phyloP scores from a whole-genome alignment of 2,797 vertebrate genomes.

The Neopelma chrysocephalum region DNA sequence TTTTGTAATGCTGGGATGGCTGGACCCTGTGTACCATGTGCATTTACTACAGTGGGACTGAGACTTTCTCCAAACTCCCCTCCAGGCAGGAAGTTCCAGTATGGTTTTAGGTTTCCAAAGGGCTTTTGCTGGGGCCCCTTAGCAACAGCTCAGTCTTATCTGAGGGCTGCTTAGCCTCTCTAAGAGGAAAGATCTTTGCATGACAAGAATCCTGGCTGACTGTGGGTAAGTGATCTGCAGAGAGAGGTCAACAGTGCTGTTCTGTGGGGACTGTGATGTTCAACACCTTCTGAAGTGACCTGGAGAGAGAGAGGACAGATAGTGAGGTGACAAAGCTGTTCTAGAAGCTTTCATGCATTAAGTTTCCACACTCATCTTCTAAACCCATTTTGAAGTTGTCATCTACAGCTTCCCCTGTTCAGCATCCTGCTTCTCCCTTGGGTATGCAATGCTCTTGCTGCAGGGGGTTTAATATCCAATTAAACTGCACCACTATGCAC shows the following conservation, averaged over 20 bases:
- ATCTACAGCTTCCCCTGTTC: background rate
- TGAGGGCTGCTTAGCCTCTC: background rate
- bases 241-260: background rate
- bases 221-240: background rate
- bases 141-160: background rate
- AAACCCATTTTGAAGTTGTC: background rate
- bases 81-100: background rate
- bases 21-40: background rate
- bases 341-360: background rate
- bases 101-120: background rate
- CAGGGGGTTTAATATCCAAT: background rate
- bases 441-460: background rate
- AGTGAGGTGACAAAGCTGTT: background rate
- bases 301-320: background rate
- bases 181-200: background rate
- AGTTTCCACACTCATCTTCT: background rate
- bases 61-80: background rate
- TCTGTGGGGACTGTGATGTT: background rate
- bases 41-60: background rate
- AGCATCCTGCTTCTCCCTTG: background rate
- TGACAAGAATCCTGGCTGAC: background rate
- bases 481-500: background rate
- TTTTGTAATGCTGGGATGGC: background rate
- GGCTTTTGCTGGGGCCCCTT: background rate
- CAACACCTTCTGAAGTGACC: background rate